Base-by-base conservation (phyloP, 2,888 invertebrate genomes). In the Brachynemurus nebulosus region DNA sequence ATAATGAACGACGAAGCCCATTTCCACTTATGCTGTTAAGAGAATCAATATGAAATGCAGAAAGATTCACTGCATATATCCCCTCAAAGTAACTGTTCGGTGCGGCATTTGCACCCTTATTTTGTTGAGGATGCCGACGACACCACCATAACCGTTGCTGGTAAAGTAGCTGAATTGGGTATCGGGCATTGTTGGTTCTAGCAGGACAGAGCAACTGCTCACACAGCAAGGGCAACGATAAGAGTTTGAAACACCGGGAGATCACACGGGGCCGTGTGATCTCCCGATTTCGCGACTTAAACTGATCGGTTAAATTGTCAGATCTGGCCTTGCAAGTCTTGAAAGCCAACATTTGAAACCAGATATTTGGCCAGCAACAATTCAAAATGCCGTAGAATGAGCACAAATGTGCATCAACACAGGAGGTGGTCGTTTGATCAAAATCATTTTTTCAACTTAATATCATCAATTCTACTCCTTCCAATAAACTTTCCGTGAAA, bases 1-100 rank as follows among this genome's bases (percentile, higher is more conserved):
- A 44, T 17, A 43, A 46, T 14, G 11, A 35, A 45, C 12, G 50
- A 50, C 17, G 45, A 46, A 64, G 64, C 45, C 71, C 54, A 69
- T 69, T 2, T 76, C 71, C 54, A 73, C 74, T 1, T 70, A 72
- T 23, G 23, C 7, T 6, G 23, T 9, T 7, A 6, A 23, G 23
- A 23, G 23, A 23, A 23, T 23, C 23, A 6, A 23, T 9, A 23
- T 7, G 7, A 23, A 23, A 23, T 9, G 9, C 23, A 23, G 7
- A 9, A 23, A 23, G 23, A 23, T 6, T 9, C 23, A 7, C 9
- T 23, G 23, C 23, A 23, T n/a, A n/a, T n/a, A n/a, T 23, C 23
- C 23, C 23, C 23, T 23, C 23, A 23, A 23, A 23, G 9, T 23
- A 9, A 23, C 23, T 23, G 23, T 23, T 23, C n/a, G n/a, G n/a